Evolutionary conservation across 2,888 invertebrate genomes (phyloP), one percentile per base, ranked within the genome.

Genomic region (Nycteola revayana): DNA sequence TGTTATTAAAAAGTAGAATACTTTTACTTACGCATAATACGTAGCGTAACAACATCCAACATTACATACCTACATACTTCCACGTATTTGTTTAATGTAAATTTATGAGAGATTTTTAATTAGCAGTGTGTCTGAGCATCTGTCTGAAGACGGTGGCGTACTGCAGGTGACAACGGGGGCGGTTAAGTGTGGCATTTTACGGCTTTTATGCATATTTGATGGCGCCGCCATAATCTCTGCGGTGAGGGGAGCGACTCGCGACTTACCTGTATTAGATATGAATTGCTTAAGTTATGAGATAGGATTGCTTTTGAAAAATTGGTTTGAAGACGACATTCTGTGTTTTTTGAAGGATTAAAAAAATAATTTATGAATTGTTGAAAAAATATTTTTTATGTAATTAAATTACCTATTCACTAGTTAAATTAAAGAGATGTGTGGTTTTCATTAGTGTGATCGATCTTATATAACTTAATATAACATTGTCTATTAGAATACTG

Each of bases 151-250:
- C 37, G 20, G 47, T 41, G 48, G 51, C 47, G 52, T 35, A 46
- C 36, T 48, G 49, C 82, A 81, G 81, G 81, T 80, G 83, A 76
- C 79, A 76, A 66, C 75, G 70, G 73, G 75, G 70, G 78, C 84
- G 81, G 84, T 89, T 86, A 87, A 88, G 80, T 86, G 85, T 79
- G 82, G 76, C 82, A 87, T 88, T 88, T 88, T 88, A 88, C 84
- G 78, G 84, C 87, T 84, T 88, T 88, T 87, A 86, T 89, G 89
- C 89, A 89, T 89, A 89, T 88, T 89, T 89, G 82, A 89, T 86
- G 86, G 79, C 77, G 64, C 78, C 83, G 75, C 80, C 85, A 87
- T 88, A 87, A 87, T 87, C 87, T 86, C 75, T 82, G 85, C 75
- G 75, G 48, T 46, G 71, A 60, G 58, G 73, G 75, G 72, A 67